Base-by-base conservation (phyloP, 92 coral and sea anemone genomes). In the Phenganax stokvisi region DNA sequence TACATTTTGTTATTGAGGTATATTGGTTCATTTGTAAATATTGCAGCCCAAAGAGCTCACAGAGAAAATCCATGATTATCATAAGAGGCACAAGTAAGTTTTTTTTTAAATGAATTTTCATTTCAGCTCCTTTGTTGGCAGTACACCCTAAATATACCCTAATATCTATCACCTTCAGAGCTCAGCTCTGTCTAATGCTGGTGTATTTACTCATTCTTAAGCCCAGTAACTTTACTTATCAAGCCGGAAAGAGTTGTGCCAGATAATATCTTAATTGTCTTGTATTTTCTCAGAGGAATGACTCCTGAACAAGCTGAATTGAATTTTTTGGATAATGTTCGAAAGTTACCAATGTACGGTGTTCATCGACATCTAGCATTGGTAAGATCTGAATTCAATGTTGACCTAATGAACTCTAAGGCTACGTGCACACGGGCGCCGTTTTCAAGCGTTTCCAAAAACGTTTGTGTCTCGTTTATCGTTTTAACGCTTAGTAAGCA, bases 281-380 rank as follows among this genome's bases (percentile, higher is more conserved):
- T 30, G 17, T 10, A 0, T 27, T 7, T 17, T 55, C 28, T 15
- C 66, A 94, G 98, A 70, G 92, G 91, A 13, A 94, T 94, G 98
- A 85, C 88, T 15, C 98, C 98, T 30, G 90, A 90, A 54, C 94
- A 88, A 87, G 98, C 98, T 6, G 98, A 94, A 65, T 74, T 94
- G 79, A 96, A 94, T 87, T 94, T 91, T 69, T 88, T 94, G 70
- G 98, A 94, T 81, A 94, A 91, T 75, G 91, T 90, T 2, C 88
- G 98, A 20, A 94, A 94, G 83, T 89, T 94, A 31, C 98, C 98
- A 10, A 79, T 94, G 83, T 94, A 94, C 84, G 98, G 98, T 71
- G 90, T 93, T 51, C 97, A 94, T 63, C 91, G 92, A 10, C 94
- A 94, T 75, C 88, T 90, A 82, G 97, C 97, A 51, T 90, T 89